Evolutionary conservation across 2,888 invertebrate species (phyloP).

Genomic region (Polylopha cassiicola): DNA sequence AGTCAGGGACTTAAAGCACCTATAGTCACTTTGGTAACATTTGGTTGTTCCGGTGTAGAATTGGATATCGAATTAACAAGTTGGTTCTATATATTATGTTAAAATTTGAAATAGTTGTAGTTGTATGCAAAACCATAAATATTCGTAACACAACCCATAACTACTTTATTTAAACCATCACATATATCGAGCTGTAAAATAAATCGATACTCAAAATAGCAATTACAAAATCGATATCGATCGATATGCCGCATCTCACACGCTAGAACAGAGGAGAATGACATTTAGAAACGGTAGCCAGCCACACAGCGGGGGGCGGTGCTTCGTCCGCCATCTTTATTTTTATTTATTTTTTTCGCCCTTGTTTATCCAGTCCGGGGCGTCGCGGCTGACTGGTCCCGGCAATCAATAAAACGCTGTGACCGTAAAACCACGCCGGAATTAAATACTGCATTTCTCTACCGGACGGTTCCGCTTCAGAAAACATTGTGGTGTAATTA

Average conservation of each 20-base stretch:
- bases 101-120: too few species aligned
- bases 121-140: too few species aligned
- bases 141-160: too few species aligned
- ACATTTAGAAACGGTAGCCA: conserved; percentile 72
- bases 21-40: too few species aligned
- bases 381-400: conserved; percentile 63
- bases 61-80: too few species aligned
- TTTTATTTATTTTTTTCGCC: conserved; percentile 63
- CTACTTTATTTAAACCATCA: conserved; percentile 29
- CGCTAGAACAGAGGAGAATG: conserved; percentile 53
- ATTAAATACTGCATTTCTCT: conserved; percentile 59
- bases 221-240: conserved; percentile 35
- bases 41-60: too few species aligned
- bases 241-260: conserved; percentile 15
- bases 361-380: conserved; percentile 70
- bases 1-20: too few species aligned
- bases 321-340: conserved; percentile 65
- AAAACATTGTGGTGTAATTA: conserved; percentile 42
- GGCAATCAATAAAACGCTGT: conserved; percentile 71
- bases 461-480: conserved; percentile 38
- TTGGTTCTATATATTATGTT: too few species aligned
- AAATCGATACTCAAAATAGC: background rate
- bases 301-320: conserved; percentile 66
- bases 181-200: conserved; percentile 6
- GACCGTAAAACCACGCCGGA: conserved; percentile 64